Evolutionary conservation across 2,888 invertebrate genomes (phyloP).

Genomic region (Vanessa cardui): DNA sequence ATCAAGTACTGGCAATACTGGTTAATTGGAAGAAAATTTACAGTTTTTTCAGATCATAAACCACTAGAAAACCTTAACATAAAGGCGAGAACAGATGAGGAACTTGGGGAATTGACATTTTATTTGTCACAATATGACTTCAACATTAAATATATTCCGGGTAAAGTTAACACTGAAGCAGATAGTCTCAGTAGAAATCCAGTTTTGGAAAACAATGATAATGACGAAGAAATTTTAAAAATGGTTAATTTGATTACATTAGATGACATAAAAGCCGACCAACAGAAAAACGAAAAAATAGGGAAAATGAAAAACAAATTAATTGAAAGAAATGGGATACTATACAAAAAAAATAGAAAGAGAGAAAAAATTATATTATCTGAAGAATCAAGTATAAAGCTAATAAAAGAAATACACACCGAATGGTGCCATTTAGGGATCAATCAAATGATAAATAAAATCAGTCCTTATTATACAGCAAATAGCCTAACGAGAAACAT

Average conservation of each 20-base stretch:
- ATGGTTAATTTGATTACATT: constrained; percentile 37
- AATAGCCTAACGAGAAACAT: constrained; percentile 21
- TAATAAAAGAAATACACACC: constrained; percentile 41
- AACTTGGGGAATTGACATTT: no score
- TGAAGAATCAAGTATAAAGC: constrained; percentile 41
- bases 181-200: no score
- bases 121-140: no score
- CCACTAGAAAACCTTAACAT: no score
- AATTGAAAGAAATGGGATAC: constrained; percentile 1
- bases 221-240: constrained; percentile 35
- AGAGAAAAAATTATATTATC: constrained; percentile 41
- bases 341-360: constrained; percentile 26
- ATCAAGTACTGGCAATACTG: no score
- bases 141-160: no score
- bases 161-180: no score
- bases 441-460: no score
- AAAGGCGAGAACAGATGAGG: no score
- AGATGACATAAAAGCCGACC: constrained; percentile 33
- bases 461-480: constrained; percentile 21
- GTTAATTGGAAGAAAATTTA: no score
- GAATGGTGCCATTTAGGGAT: constrained; percentile 40
- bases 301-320: constrained; percentile 12
- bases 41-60: no score
- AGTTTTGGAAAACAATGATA: no score
- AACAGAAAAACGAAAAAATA: constrained; percentile 15